Evolutionary conservation across 2,888 invertebrate species (phyloP).

Genomic region (Cylindroiulus punctatus): DNA sequence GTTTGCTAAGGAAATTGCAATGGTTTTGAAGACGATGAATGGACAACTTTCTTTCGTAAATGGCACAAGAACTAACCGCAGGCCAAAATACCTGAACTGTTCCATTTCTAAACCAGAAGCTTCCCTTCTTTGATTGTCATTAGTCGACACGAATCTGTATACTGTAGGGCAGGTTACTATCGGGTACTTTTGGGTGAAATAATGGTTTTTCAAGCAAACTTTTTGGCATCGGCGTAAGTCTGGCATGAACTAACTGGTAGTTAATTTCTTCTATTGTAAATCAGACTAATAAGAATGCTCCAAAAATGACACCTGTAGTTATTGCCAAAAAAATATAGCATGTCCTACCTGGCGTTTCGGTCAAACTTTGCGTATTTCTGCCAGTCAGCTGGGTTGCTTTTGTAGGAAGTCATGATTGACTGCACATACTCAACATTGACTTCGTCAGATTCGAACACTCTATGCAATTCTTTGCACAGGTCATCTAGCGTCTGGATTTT

Average conservation of each 20-base stretch:
- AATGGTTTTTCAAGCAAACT: background rate
- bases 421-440: constrained; percentile 93
- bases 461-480: constrained; percentile 73
- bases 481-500: constrained; percentile 61
- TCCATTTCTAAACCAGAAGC: background rate
- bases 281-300: too few relatives aligned
- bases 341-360: constrained; percentile 77
- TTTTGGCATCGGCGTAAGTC: too few relatives aligned
- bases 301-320: too few relatives aligned
- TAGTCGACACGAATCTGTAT: background rate
- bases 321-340: background rate
- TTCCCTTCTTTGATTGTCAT: background rate
- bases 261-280: too few relatives aligned
- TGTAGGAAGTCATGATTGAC: constrained; percentile 81
- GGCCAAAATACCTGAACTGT: background rate
- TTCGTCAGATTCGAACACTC: constrained; percentile 79
- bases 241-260: too few relatives aligned
- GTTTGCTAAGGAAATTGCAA: background rate
- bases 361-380: constrained; percentile 94
- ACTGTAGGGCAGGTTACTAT: background rate
- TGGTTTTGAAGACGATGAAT: background rate
- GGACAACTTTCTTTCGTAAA: background rate
- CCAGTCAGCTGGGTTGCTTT: constrained; percentile 91
- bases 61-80: background rate
- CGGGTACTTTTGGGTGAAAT: background rate